Evolutionary conservation across 2,113 vertebrate genomes (phyloP), one percentile per base, ranked within the genome.

Genomic region (Carassius auratus): DNA sequence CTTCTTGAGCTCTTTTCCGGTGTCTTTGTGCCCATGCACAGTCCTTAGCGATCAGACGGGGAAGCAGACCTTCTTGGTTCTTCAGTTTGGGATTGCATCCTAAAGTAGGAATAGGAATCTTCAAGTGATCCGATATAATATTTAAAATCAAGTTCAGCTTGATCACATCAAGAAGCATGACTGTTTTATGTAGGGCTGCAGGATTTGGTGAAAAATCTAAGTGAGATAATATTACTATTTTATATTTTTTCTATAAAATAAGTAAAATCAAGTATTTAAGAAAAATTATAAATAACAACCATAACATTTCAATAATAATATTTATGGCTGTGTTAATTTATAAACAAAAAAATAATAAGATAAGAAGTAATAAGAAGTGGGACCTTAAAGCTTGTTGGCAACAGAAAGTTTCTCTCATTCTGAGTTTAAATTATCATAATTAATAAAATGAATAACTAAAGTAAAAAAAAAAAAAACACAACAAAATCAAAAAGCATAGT

Each of bases 41-140:
- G 0, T 92, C 93, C 91, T 96, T 98, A 62, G 98, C 98, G 15
- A 96, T 33, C 0, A 90, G 90, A 88, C 92, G 94, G 0, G 98
- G 94, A 0, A 95, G 93, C 82, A 96, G 89, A 33, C 93, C 92
- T 0, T 94, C 90, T 75, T 92, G 52, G 90, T 98, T 98, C 88
- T 92, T 96, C 91, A 96, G 91, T 6, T 95, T 97, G 68, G 97
- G 94, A 91, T 97, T 96, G 90, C 96, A 97, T 78, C 98, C 98
- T 99, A 81, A 89, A 93, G 86, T 12, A 85, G 0, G 87, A 42
- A 83, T 48, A 15, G 36, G 23, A 45, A 19, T 45, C 6, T 52
- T n/a, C 19, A 36, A 36, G 17, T 33, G 4, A 7, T 36, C 3
- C 68, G 23, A 66, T n/a, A 66, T 30, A 0, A 78, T 21, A 84